These are phyloP conservation scores for Deilephila elpenor DNA, from an alignment of 2,888 invertebrate species.

Conservation along the genomic window DNA sequence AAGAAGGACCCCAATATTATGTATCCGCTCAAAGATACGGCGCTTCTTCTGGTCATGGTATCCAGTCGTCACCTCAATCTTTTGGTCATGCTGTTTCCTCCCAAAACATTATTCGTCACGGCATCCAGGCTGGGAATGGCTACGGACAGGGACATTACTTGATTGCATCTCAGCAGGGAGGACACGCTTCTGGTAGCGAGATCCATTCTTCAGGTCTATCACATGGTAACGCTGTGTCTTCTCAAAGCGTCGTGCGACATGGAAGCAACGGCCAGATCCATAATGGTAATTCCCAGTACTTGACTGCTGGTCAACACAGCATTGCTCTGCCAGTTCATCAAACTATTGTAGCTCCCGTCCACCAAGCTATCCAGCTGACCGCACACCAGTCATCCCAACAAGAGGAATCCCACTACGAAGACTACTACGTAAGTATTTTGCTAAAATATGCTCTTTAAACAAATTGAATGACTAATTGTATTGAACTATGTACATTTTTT, in stretches of 20 bases:
- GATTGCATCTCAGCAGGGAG: neutral
- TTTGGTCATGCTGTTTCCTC: neutral
- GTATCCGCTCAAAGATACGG: neutral
- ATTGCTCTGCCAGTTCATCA: conserved; percentile 53
- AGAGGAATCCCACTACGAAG: conserved; percentile 50
- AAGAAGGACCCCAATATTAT: neutral
- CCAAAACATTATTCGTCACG: conserved; percentile 10
- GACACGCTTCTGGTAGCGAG: neutral
- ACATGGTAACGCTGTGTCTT: neutral
- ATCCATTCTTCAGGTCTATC: neutral
- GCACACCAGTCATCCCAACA: conserved; percentile 39
- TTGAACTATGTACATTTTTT: too few species aligned
- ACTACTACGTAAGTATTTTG: conserved; percentile 60
- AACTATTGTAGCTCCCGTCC: conserved; percentile 38
- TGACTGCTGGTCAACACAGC: conserved; percentile 35
- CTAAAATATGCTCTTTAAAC: too few species aligned
- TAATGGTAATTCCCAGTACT: neutral
- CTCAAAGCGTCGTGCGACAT: conserved; percentile 1
- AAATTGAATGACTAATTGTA: too few species aligned
- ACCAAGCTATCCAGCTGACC: conserved; percentile 34
- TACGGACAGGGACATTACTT: neutral
- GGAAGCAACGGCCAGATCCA: neutral
- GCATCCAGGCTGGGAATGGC: neutral
- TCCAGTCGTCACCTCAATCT: neutral
- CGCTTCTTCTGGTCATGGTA: neutral